Evolutionary conservation across 2,888 invertebrate genomes (phyloP).

Genomic region (Acholoe squamosa): DNA sequence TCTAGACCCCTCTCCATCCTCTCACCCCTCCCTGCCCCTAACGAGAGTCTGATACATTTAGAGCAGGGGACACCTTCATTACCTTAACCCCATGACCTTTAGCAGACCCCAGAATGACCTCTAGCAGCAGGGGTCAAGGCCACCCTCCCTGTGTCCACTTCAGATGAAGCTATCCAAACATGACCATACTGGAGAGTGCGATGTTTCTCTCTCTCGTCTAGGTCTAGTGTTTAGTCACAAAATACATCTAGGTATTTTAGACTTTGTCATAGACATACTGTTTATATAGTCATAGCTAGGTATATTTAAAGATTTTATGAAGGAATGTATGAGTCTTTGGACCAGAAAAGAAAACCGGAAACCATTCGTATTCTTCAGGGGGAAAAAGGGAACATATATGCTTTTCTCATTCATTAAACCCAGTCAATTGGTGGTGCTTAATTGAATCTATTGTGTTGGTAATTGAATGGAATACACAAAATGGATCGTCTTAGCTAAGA

Average conservation of each 20-base stretch:
- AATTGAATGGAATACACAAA: too few relatives aligned
- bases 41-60: conserved; percentile 8
- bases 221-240: not conserved
- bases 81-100: conserved; percentile 31
- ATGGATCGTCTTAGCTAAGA: too few relatives aligned
- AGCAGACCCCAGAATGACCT: not conserved
- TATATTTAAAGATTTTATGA: too few relatives aligned
- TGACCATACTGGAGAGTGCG: not conserved
- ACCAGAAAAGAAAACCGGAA: too few relatives aligned
- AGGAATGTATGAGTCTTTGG: too few relatives aligned
- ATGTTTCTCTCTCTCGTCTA: not conserved
- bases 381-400: too few relatives aligned
- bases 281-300: too few relatives aligned
- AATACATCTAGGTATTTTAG: not conserved
- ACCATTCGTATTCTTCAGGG: too few relatives aligned
- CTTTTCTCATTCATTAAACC: too few relatives aligned
- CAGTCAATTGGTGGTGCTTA: too few relatives aligned
- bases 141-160: not conserved
- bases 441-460: too few relatives aligned
- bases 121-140: not conserved
- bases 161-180: conserved; percentile 43
- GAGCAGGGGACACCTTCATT: not conserved
- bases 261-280: too few relatives aligned
- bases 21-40: not conserved
- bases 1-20: not conserved